phyloP scores from a whole-genome alignment of 64 coral and sea anemone genomes.

The Hydrozoanthus tunicans region DNA sequence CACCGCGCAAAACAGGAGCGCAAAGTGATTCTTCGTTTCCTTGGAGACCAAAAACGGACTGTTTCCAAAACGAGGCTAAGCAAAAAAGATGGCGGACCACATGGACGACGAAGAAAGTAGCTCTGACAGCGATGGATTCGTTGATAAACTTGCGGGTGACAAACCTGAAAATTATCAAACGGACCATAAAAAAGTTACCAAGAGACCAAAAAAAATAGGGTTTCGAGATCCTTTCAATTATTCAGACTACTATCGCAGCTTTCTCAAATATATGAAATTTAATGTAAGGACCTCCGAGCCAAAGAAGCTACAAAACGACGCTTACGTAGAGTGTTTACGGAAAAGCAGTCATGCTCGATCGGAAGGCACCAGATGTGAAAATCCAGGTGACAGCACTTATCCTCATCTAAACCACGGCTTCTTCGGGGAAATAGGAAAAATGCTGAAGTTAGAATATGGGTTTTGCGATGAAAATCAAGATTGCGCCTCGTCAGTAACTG shows the following conservation, averaged over 20 bases:
- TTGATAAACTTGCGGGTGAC: neutral
- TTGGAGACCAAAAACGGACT: neutral
- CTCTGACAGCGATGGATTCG: slow-evolving; percentile 2
- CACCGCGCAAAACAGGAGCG: too few species aligned
- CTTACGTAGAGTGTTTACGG: neutral
- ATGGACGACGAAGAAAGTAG: neutral
- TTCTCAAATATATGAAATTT: slow-evolving; percentile 17
- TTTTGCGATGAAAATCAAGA: slow-evolving; percentile 12
- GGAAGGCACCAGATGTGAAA: neutral
- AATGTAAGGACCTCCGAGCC: neutral
- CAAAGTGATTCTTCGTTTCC: slow-evolving; percentile 3
- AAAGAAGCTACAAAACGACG: neutral
- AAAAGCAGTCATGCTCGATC: neutral
- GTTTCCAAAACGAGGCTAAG: slow-evolving; percentile 20
- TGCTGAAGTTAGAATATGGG: slow-evolving; percentile 23
- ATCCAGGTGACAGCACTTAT: neutral
- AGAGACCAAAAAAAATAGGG: neutral
- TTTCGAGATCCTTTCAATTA: neutral
- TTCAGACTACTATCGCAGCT: slow-evolving; percentile 4
- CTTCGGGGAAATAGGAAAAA: slow-evolving; percentile 12
- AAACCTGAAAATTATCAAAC: neutral
- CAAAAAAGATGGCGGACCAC: slow-evolving; percentile 1
- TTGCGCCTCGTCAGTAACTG: neutral
- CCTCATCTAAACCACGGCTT: slow-evolving; percentile 9
- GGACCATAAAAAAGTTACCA: neutral